Base-by-base conservation (phyloP, 2,113 vertebrate genomes). In the Platysteira castanea region DNA sequence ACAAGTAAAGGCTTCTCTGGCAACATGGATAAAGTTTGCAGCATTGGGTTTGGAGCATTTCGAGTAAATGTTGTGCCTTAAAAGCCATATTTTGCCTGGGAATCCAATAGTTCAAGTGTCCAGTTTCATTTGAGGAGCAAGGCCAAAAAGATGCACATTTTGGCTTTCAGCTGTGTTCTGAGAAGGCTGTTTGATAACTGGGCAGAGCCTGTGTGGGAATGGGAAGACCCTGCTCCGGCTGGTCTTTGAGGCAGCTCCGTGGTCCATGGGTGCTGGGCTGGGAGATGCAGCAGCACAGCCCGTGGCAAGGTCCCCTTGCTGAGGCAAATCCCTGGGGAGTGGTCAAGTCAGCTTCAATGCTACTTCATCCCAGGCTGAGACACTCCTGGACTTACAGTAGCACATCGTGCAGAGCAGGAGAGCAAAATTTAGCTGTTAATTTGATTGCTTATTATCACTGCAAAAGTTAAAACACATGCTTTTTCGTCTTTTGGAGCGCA, bases 401-500 rank as follows among this genome's bases (percentile, higher is more conserved):
- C 2, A 2, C 0, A 0, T 42, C 0, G 0, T 67, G 75, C 83
- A 54, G 80, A 92, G 47, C 68, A 73, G 68, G 54, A 80, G 20
- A 93, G 33, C 64, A 89, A 75, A 90, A 94, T 95, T 63, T 85
- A 79, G 81, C 83, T 76, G 67, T 83, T 93, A 92, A 83, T 92
- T 75, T 77, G 49, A 78, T 95, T 60, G 65, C 63, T 70, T 86
- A 49, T 94, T 85, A 90, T 86, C 79, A 47, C 70, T 75, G 82
- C 67, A 87, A 77, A 92, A 94, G 82, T 88, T 93, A 89, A 94
- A 89, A 57, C 59, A 50, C 82, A 47, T 74, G 91, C 57, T 89
- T 94, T 96, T 79, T 88, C 82, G 81, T 76, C 71, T 89, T 89
- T 79, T 6, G 31, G 87, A 90, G 56, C 2, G 1, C 42, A 90